Evolutionary conservation across 2,888 invertebrate genomes (phyloP).

Genomic region (Carpatolechia fugitivella): DNA sequence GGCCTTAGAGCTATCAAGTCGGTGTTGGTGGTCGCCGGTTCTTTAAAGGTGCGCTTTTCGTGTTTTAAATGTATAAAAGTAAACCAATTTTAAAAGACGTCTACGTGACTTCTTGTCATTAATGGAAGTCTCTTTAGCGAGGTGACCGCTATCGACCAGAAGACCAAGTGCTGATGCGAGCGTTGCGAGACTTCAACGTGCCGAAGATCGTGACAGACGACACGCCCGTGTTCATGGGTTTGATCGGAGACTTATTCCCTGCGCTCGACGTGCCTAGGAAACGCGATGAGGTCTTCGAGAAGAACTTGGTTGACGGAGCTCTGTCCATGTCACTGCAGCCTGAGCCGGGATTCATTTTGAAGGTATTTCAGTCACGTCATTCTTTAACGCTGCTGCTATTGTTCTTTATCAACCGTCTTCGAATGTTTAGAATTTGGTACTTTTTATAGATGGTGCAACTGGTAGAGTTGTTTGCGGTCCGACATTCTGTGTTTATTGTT

Average conservation of each 20-base stretch:
- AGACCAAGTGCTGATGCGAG: constrained; percentile 96
- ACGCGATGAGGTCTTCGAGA: constrained; percentile 90
- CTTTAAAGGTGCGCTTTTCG: constrained; percentile 83
- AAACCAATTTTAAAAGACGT: too few relatives aligned
- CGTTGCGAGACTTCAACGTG: constrained; percentile 94
- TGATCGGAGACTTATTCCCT: constrained; percentile 95
- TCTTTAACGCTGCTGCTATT: too few relatives aligned
- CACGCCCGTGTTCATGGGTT: constrained; percentile 94
- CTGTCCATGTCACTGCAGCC: constrained; percentile 92
- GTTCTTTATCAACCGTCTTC: too few relatives aligned
- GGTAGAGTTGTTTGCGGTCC: constrained; percentile 94
- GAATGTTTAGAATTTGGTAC: too few relatives aligned
- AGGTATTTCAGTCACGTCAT: constrained; percentile 66
- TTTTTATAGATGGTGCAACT: constrained; percentile 89
- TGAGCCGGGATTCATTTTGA: constrained; percentile 92
- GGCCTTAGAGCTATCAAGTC: constrained; percentile 97
- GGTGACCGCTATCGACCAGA: constrained; percentile 88
- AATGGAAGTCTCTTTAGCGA: constrained; percentile 56
- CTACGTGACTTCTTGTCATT: too few relatives aligned
- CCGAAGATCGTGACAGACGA: constrained; percentile 97
- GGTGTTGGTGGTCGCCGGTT: constrained; percentile 95
- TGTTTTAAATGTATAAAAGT: too few relatives aligned
- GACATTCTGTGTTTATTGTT: constrained; percentile 94
- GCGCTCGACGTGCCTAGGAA: constrained; percentile 95
- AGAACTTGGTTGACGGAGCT: constrained; percentile 86